A percentile compares a stretch with the other conserved stretches of the same genome.
These are phyloP conservation scores for Adelges cooleyi DNA, from an alignment of 1,140 invertebrate species.

Conservation along the genomic window DNA sequence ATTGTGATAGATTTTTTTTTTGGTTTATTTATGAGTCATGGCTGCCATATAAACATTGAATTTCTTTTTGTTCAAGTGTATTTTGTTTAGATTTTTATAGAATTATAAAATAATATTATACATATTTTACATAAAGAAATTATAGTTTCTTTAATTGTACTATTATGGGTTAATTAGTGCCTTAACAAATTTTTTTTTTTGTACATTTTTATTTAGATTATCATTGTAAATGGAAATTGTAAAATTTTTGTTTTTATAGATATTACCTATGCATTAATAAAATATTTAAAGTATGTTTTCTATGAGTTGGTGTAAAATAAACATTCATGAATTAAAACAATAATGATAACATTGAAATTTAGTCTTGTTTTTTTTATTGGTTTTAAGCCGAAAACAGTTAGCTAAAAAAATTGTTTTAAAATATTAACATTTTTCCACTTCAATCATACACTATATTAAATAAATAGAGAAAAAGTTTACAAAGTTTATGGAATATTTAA, in stretches of 20 bases:
- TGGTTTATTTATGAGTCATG: neutral
- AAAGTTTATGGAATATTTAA: no score
- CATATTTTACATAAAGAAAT: neutral
- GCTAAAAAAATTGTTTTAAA: no score
- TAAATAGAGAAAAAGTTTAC: no score
- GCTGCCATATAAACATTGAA: constrained; percentile 6
- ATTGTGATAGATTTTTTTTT: constrained; percentile 16
- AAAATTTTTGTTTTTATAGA: constrained; percentile 14
- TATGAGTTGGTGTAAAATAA: constrained; percentile 24
- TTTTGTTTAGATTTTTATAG: constrained; percentile 25
- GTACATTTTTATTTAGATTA: constrained; percentile 14
- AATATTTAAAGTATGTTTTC: no score
- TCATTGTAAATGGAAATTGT: constrained; percentile 5
- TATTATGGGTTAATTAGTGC: constrained; percentile 28
- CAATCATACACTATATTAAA: no score
- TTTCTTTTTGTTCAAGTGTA: constrained; percentile 8
- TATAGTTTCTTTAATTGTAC: constrained; percentile 1
- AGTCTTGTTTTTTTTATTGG: no score
- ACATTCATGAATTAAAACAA: constrained; percentile 22
- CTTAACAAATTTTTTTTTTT: constrained; percentile 20
- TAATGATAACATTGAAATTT: neutral
- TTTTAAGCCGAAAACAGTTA: no score
- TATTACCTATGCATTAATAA: no score
- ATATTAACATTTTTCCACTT: no score
- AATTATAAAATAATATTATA: neutral